A percentile compares a stretch with the other conserved stretches of the same genome.
Evolutionary conservation across 1,140 invertebrate species (phyloP).

Genomic region (Samia ricini): DNA sequence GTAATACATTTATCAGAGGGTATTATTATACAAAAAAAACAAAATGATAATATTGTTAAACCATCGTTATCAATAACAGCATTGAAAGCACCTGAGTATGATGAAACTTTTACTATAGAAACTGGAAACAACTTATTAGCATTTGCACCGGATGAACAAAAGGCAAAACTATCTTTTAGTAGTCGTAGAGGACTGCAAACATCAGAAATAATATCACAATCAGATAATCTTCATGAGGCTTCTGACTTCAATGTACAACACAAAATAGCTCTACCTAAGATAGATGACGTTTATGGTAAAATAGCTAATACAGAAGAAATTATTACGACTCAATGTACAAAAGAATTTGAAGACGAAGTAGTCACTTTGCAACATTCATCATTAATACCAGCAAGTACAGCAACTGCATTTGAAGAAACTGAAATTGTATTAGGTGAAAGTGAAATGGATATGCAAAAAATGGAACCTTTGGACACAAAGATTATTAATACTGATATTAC

Average conservation of each 20-base stretch:
- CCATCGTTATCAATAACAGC: constrained; percentile 35
- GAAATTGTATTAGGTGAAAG: constrained; percentile 56
- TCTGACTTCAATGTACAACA: constrained; percentile 27
- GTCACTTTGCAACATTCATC: constrained; percentile 28
- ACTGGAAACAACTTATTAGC: constrained; percentile 39
- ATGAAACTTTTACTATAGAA: constrained; percentile 47
- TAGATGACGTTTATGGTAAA: constrained; percentile 63
- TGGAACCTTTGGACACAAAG: constrained; percentile 22
- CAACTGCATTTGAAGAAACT: constrained; percentile 44
- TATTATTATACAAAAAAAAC: constrained; percentile 21
- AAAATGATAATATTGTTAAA: constrained; percentile 21
- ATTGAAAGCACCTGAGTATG: constrained; percentile 45
- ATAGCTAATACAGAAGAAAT: constrained; percentile 52
- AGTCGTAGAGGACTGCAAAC: constrained; percentile 46
- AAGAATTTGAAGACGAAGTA: constrained; percentile 34
- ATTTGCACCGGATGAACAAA: constrained; percentile 43
- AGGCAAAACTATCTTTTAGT: constrained; percentile 36
- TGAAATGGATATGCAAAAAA: constrained; percentile 35
- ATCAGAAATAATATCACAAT: constrained; percentile 49
- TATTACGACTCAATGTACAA: constrained; percentile 34
- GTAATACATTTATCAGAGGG: constrained; percentile 45
- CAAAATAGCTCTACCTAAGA: constrained; percentile 42
- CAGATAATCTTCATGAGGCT: constrained; percentile 44
- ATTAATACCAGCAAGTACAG: constrained; percentile 30
- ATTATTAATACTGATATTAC: constrained; percentile 30